phyloP scores from a whole-genome alignment of 2,113 vertebrate species.

The Oreocharis arfaki region DNA sequence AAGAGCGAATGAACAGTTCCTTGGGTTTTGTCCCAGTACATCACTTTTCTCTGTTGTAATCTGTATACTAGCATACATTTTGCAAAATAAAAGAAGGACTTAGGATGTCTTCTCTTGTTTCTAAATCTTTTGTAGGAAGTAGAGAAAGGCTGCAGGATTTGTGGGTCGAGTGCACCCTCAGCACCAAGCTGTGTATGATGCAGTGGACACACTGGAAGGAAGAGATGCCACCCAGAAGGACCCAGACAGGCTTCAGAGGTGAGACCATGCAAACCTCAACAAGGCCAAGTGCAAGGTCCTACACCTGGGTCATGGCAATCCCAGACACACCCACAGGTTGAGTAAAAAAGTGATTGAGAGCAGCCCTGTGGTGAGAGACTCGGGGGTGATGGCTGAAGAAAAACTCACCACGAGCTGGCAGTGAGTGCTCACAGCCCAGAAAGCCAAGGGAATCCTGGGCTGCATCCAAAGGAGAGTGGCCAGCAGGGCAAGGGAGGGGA shows the following conservation, averaged over 20 bases:
- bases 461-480: not conserved
- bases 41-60: not conserved
- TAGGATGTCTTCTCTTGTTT: not conserved
- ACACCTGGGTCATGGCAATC: not conserved
- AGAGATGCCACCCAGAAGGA: not conserved
- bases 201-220: not conserved
- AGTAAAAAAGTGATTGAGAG: not conserved
- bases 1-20: not conserved
- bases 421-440: not conserved
- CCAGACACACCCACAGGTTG: not conserved
- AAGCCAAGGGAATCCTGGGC: not conserved
- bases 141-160: not conserved
- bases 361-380: rapidly evolving
- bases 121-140: not conserved
- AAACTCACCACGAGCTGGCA: rapidly evolving
- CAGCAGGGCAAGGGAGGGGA: not conserved
- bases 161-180: not conserved
- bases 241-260: not conserved
- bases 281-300: not conserved
- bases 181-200: not conserved
- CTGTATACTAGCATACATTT: not conserved
- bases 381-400: not conserved
- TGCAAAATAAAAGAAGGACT: not conserved
- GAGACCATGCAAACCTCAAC: not conserved
- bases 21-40: not conserved